A percentile compares a stretch with the other conserved stretches of the same genome.
These are phyloP conservation scores for Cerceris rybyensis DNA, from an alignment of 2,888 invertebrate genomes.

Conservation along the genomic window DNA sequence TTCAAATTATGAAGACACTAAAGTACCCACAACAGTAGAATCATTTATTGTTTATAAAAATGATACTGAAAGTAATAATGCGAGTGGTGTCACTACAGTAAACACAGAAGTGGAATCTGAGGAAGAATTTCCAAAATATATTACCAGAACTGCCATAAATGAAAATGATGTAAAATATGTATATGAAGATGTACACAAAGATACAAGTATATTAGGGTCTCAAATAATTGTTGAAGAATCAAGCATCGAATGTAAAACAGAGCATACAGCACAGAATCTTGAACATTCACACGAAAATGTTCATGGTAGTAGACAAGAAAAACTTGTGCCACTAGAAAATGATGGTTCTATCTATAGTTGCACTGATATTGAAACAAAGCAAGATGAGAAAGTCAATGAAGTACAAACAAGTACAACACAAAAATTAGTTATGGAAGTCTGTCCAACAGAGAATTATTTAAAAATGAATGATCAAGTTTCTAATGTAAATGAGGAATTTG, in stretches of 20 bases:
- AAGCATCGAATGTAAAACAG: constrained; percentile 12
- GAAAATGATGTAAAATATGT: constrained; percentile 66
- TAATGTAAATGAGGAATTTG: constrained; percentile 29
- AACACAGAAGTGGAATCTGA: constrained; percentile 7
- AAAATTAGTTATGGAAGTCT: not conserved
- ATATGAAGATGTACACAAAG: constrained; percentile 73
- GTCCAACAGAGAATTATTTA: not conserved
- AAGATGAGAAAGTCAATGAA: constrained; percentile 62
- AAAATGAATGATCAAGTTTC: constrained; percentile 8
- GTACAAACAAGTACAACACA: constrained; percentile 56
- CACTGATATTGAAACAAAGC: constrained; percentile 64
- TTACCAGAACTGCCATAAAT: constrained; percentile 39
- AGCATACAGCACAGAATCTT: constrained; percentile 9
- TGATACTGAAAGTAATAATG: constrained; percentile 18
- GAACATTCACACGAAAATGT: constrained; percentile 72
- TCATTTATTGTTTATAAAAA: constrained; percentile 9
- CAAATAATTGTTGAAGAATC: not conserved
- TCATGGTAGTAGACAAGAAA: constrained; percentile 49
- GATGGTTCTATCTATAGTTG: constrained; percentile 67
- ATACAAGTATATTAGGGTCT: constrained; percentile 20
- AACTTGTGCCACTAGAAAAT: constrained; percentile 14
- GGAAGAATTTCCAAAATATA: constrained; percentile 30
- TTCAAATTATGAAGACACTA: constrained; percentile 16
- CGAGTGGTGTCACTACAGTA: constrained; percentile 12
- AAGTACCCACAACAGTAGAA: constrained; percentile 5